A percentile compares a stretch with the other conserved stretches of the same genome.
phyloP scores from a whole-genome alignment of 1,140 invertebrate species.

The Drosophila takahashii region DNA sequence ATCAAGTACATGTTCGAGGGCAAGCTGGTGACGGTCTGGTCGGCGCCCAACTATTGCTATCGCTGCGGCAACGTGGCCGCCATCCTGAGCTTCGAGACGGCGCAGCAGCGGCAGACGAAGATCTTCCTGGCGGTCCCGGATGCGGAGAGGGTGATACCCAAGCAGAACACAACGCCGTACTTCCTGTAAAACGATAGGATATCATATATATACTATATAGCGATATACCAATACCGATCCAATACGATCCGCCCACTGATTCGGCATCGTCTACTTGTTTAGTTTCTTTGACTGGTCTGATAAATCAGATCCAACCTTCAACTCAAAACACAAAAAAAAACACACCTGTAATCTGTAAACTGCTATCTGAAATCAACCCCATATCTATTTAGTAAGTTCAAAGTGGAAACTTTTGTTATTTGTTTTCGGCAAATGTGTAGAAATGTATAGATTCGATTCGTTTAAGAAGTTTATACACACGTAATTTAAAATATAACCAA shows the following conservation, averaged over 20 bases:
- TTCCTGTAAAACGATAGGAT: conserved; percentile 90
- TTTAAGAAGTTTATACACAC: conserved; percentile 1
- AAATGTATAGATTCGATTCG: conserved; percentile 12
- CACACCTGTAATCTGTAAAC: neutral
- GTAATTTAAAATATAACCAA: neutral
- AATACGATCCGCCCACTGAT: conserved; percentile 29
- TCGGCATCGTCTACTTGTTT: conserved; percentile 15
- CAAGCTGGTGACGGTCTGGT: conserved; percentile 98
- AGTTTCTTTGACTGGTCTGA: conserved; percentile 9
- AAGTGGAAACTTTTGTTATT: conserved; percentile 26
- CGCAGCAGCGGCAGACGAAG: conserved; percentile 92
- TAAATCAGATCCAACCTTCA: conserved; percentile 6
- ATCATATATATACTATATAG: neutral
- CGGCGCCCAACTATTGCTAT: conserved; percentile 98
- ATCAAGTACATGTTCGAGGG: conserved; percentile 98
- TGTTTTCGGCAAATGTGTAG: conserved; percentile 23
- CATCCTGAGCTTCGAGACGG: conserved; percentile 92
- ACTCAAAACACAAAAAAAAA: neutral
- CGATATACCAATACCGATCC: neutral
- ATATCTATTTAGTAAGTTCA: conserved; percentile 34
- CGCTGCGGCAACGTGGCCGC: conserved; percentile 97
- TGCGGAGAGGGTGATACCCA: conserved; percentile 95
- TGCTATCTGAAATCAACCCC: conserved; percentile 16
- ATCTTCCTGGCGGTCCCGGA: conserved; percentile 98
- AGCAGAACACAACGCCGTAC: conserved; percentile 96